Conservation (phyloP, 2,797 vertebrate genomes). For the Masticophis lateralis region DNA sequence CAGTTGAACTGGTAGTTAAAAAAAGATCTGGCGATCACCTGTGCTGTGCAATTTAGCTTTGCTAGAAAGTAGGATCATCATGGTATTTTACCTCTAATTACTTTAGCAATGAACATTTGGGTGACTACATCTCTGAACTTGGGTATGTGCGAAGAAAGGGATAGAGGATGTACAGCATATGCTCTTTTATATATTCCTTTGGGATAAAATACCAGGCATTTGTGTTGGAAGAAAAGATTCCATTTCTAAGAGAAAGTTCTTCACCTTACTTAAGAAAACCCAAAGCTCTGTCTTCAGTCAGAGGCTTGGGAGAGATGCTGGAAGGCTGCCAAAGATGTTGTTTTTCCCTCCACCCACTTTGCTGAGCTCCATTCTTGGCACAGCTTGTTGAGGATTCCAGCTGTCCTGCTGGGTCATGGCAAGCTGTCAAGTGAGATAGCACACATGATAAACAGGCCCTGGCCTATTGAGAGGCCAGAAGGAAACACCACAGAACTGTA, state of each 20-base stretch:
- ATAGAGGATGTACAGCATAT: neutral
- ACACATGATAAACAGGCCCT: conserved; percentile 43
- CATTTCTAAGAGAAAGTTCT: conserved; percentile 52
- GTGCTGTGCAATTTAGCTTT: too few relatives aligned
- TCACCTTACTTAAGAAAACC: conserved; percentile 48
- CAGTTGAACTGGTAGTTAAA: too few relatives aligned
- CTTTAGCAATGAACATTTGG: conserved; percentile 23
- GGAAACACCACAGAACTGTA: conserved; percentile 35
- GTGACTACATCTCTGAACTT: conserved; percentile 17
- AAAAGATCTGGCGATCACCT: too few relatives aligned
- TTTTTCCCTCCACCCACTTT: conserved; percentile 65
- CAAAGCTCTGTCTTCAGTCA: conserved; percentile 54
- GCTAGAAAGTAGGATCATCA: conserved; percentile 30
- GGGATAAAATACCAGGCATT: conserved; percentile 33
- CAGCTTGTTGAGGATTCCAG: conserved; percentile 56
- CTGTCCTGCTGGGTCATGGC: conserved; percentile 69
- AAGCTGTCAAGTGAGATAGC: conserved; percentile 62
- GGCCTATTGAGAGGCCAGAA: conserved; percentile 39
- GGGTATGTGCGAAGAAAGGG: conserved; percentile 6
- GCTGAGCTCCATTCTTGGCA: conserved; percentile 65
- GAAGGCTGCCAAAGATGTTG: conserved; percentile 63
- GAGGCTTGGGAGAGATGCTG: conserved; percentile 56
- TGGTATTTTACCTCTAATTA: neutral
- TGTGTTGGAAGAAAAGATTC: conserved; percentile 37
- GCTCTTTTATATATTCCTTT: conserved; percentile 5